phyloP scores from a whole-genome alignment of 2,888 invertebrate species.

The Brachylomia viminalis region DNA sequence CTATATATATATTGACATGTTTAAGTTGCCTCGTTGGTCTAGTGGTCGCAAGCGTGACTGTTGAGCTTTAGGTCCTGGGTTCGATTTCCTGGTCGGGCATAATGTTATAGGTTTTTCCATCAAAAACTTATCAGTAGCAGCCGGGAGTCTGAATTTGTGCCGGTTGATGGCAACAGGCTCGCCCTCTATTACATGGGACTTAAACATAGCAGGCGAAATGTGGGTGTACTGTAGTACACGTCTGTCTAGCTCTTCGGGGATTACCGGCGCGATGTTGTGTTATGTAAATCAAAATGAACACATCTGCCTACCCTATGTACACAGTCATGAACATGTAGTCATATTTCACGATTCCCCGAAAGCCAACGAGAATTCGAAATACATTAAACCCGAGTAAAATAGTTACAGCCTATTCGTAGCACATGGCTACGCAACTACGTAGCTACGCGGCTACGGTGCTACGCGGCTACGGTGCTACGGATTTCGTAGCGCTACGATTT shows the following conservation, averaged over 20 bases:
- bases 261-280: no score
- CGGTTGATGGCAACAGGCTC: neutral
- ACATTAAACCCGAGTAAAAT: conserved; percentile 68
- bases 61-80: no score
- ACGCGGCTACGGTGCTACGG: conserved; percentile 58
- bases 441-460: conserved; percentile 64
- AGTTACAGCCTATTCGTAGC: conserved; percentile 74
- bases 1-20: neutral
- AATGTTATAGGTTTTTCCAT: neutral
- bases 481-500: conserved; percentile 61
- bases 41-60: neutral
- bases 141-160: neutral
- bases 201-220: neutral
- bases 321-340: conserved; percentile 9
- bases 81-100: neutral
- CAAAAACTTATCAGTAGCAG: neutral
- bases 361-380: conserved; percentile 63
- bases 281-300: neutral
- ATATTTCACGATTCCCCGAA: conserved; percentile 35
- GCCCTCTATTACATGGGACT: neutral
- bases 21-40: neutral
- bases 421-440: conserved; percentile 71
- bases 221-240: no score
- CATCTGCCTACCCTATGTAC: neutral
- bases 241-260: neutral